A percentile compares a stretch with the other conserved stretches of the same genome.
phyloP scores from a whole-genome alignment of 2,797 vertebrate genomes.

The Liasis olivaceus region DNA sequence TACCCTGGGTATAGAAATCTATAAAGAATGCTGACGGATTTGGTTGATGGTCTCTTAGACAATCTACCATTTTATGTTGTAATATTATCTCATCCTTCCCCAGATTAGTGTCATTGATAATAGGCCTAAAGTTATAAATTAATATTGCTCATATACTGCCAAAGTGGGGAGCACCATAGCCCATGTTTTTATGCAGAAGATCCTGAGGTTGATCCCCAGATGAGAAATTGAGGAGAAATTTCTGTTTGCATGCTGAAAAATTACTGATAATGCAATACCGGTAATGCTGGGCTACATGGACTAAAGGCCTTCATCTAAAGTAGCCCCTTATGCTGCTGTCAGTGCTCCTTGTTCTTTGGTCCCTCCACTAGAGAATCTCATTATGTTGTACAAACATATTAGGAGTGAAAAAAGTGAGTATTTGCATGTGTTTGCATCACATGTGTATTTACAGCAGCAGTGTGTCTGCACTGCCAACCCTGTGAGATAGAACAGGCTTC shows the following conservation, averaged over 20 bases:
- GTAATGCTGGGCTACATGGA: neutral
- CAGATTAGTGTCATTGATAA: neutral
- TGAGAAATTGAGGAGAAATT: neutral
- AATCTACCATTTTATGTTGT: neutral
- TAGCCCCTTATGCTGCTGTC: neutral
- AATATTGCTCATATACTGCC: neutral
- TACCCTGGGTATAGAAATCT: neutral
- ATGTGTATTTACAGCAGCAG: neutral
- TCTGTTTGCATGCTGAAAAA: neutral
- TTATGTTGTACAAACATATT: conserved; percentile 27
- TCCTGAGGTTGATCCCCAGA: neutral
- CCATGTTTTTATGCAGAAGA: neutral
- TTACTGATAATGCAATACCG: neutral
- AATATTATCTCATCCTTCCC: neutral
- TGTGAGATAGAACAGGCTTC: neutral
- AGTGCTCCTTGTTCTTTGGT: neutral
- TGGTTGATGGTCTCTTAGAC: neutral
- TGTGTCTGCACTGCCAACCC: neutral
- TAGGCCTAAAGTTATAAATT: neutral
- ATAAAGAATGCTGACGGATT: neutral
- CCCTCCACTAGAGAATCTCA: neutral
- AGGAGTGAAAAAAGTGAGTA: conserved; percentile 39
- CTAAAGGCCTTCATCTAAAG: neutral
- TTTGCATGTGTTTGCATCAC: conserved; percentile 41
- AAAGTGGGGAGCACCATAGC: neutral